Percentiles rank a stretch among this genome's conserved stretches.
Evolutionary conservation across 2,797 vertebrate genomes (phyloP).

Genomic region (Myiothlypis coronata): DNA sequence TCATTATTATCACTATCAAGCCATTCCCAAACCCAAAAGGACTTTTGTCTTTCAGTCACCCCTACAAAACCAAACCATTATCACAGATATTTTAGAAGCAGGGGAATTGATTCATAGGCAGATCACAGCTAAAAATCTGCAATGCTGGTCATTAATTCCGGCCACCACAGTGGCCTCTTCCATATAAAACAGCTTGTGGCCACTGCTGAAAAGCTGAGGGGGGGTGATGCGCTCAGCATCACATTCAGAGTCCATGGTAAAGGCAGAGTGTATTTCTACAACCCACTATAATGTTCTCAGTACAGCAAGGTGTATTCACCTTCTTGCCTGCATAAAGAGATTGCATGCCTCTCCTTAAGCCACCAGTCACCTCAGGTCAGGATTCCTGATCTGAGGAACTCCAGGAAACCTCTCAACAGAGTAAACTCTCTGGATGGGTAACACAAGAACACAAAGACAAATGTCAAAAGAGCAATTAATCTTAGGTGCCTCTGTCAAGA

Average conservation of each 20-base stretch:
- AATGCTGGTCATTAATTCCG: neutral
- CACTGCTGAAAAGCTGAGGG: neutral
- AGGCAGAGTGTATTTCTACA: neutral
- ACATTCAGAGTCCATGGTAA: neutral
- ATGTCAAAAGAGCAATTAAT: neutral
- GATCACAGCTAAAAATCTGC: neutral
- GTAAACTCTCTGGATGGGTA: neutral
- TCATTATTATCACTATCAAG: neutral
- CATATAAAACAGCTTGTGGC: neutral
- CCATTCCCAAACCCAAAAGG: constrained; percentile 10
- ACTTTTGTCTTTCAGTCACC: constrained; percentile 17
- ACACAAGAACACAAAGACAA: neutral
- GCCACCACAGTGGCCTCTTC: neutral
- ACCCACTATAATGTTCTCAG: neutral
- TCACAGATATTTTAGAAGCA: neutral
- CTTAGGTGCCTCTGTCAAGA: neutral
- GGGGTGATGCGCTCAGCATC: neutral
- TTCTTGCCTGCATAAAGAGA: neutral
- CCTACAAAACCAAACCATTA: constrained; percentile 1
- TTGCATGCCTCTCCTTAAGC: neutral
- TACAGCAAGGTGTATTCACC: neutral
- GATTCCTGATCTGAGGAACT: neutral
- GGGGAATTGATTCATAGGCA: neutral
- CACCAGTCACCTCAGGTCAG: neutral
- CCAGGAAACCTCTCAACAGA: neutral